Evolutionary conservation across 2,888 invertebrate genomes (phyloP), one percentile per base, ranked within the genome.

Genomic region (Eupithecia subfuscata): DNA sequence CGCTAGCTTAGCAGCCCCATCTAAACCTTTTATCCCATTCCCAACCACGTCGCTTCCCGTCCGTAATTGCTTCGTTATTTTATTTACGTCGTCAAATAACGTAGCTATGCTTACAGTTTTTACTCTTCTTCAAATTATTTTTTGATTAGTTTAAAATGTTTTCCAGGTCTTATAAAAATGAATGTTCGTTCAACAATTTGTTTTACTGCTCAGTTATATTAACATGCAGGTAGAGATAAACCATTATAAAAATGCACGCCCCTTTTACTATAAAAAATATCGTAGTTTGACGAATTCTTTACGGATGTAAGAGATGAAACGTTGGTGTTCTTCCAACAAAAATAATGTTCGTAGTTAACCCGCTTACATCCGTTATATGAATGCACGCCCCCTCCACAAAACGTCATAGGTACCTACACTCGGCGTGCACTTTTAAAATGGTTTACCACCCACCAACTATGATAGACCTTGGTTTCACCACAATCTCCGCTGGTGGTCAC

Each of bases 61-160:
- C 64, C 34, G 83, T 86, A 87, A 89, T 87, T 87, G 85, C 84
- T 81, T 82, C 81, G 85, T 86, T 85, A 87, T 89, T 87, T 87
- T 85, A 86, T 89, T 90, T 88, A 90, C 85, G 87, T 84, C 82
- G 70, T 84, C 85, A 90, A 91, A 91, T 91, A 90, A 90, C 84
- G 89, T 77, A 74, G 76, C 22, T 8, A 34, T 56, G 22, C 4
- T 56, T 12, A 56, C 56, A 56, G 18, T 60, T 60, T 52, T 56
- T 37, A 12, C 9, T 22, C 25, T 63, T 1, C 9, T 63, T 69
- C 6, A 37, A 25, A 63, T 30, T 45, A 45, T 45, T 45, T 63
- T 30, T 64, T 71, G 8, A 45, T 71, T 45, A 18, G 8, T 16
- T 30, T 63, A 3, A n/a, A 63, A 30, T 63, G 63, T 30, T 63